phyloP scores from a whole-genome alignment of 2,888 invertebrate species.

The Pharmacophagus antenor region DNA sequence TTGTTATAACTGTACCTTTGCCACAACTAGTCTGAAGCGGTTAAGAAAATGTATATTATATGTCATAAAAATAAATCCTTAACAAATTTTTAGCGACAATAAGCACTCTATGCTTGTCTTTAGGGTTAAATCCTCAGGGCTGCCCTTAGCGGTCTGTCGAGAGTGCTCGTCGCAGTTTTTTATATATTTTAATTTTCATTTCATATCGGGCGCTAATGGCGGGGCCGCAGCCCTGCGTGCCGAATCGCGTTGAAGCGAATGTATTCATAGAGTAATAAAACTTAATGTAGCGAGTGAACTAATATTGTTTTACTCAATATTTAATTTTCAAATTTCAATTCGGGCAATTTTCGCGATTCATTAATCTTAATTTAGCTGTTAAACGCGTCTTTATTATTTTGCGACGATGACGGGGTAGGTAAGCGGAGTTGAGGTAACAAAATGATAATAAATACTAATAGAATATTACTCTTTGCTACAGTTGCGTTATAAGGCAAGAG shows the following conservation, averaged over 20 bases:
- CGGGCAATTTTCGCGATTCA: slow-evolving; percentile 68
- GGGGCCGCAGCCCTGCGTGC: slow-evolving; percentile 75
- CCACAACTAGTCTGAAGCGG: too few relatives aligned
- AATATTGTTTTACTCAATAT: slow-evolving; percentile 80
- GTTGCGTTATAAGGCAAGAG: too few relatives aligned
- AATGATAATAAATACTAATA: too few relatives aligned
- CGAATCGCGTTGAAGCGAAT: slow-evolving; percentile 72
- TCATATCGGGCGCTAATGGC: slow-evolving; percentile 79
- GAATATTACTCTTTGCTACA: too few relatives aligned
- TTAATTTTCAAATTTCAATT: slow-evolving; percentile 72
- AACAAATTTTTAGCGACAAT: slow-evolving; percentile 17
- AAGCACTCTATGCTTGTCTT: slow-evolving; percentile 48
- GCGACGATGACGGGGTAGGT: too few relatives aligned
- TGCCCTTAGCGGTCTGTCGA: slow-evolving; percentile 78
- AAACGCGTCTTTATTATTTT: neutral
- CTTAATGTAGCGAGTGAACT: slow-evolving; percentile 79
- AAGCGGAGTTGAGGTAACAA: too few relatives aligned
- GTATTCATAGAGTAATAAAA: slow-evolving; percentile 78
- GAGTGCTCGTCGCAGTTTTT: slow-evolving; percentile 73
- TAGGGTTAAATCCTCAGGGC: slow-evolving; percentile 70
- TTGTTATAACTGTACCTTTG: too few relatives aligned
- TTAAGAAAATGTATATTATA: neutral
- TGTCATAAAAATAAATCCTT: neutral
- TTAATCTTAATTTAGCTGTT: slow-evolving; percentile 60
- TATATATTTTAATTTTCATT: slow-evolving; percentile 81